A percentile compares a stretch with the other conserved stretches of the same genome.
These are phyloP conservation scores for Muschampia plurimacula DNA, from an alignment of 2,888 invertebrate genomes.

Conservation along the genomic window DNA sequence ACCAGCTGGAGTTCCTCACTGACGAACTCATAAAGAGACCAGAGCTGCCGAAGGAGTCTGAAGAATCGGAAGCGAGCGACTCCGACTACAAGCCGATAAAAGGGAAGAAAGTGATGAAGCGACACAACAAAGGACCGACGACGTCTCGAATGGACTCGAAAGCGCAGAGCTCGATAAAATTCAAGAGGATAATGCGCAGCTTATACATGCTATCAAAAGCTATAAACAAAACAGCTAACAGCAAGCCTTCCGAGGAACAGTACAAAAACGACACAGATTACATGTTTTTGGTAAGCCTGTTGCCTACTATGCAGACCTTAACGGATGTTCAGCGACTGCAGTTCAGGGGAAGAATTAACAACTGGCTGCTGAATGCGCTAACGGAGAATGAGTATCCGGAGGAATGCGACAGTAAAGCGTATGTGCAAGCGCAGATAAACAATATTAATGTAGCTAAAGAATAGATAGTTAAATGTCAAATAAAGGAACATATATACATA, in stretches of 20 bases:
- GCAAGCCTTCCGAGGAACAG: conserved; percentile 22
- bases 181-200: conserved; percentile 24
- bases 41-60: neutral
- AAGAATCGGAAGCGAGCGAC: conserved; percentile 5
- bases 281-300: conserved; percentile 52
- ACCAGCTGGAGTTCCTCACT: conserved; percentile 26
- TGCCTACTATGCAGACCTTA: conserved; percentile 51
- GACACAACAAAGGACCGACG: neutral
- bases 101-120: neutral
- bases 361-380: conserved; percentile 50
- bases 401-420: conserved; percentile 20
- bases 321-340: conserved; percentile 53
- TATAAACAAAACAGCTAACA: conserved; percentile 8
- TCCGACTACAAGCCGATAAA: neutral
- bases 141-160: neutral
- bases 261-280: conserved; percentile 51
- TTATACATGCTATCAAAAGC: conserved; percentile 6
- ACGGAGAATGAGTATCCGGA: conserved; percentile 43
- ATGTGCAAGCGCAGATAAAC: conserved; percentile 21
- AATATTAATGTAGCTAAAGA: neutral
- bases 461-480: neutral
- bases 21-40: conserved; percentile 22
- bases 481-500: neutral
- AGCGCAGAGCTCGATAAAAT: conserved; percentile 21
- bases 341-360: conserved; percentile 52